Evolutionary conservation across 2,113 vertebrate species (phyloP), one percentile per base, ranked within the genome.

Genomic region (Syngnathus typhle): DNA sequence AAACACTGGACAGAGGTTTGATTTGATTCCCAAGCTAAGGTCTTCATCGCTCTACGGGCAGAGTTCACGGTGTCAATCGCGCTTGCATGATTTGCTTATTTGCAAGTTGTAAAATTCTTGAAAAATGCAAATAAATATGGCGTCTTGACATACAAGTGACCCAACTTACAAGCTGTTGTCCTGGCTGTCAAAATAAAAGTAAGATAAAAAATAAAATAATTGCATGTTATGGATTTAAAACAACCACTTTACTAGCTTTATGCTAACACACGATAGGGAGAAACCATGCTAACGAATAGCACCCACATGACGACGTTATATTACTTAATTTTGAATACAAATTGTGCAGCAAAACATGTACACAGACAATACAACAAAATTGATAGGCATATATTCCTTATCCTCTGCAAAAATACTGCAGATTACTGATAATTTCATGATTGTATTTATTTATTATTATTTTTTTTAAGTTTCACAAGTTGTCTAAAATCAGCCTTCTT

Each of bases 1-100:
- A 89, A 84, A 87, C 81, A 83, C 74, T 78, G 75, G 87, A 85
- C 82, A 87, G 82, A 85, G 76, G 81, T 83, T 88, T 88, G 84
- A 88, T 87, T 88, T 85, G 82, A 88, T 88, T 88, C 77, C 81
- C 51, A 60, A 51, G 69, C 80, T 80, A 85, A 88, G 82, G 77
- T 89, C 87, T 89, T 85, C 82, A 88, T 89, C 71, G 72, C 72
- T 77, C 65, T 80, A 63, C 79, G 86, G 85, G 84, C 81, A 82
- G 77, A 75, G 54, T 75, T 69, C 49, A 59, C 44, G 59, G 58
- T 41, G 41, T 64, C 56, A 79, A 69, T 75, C 51, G 67, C 12
- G 15, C 27, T 18, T 56, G 73, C 60, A 73, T 81, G 75, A 78
- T 66, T 39, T 64, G 70, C 58, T 66, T 80, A 69, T 38, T 79